phyloP scores from a whole-genome alignment of 1,140 invertebrate species.

The Drosophila jambulina region DNA sequence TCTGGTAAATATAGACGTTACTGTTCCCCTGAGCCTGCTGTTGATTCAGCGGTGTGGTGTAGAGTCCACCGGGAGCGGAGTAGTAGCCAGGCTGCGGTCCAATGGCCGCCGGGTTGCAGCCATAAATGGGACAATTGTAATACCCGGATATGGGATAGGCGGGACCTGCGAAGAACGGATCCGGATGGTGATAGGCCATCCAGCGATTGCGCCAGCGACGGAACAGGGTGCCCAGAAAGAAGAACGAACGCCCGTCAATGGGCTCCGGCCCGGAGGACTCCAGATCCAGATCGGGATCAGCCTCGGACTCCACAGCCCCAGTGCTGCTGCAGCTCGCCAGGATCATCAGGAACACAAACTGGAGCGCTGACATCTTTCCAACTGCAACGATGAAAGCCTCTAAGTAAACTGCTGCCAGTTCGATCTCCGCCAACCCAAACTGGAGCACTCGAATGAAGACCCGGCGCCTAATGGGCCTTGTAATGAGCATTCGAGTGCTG shows the following conservation, averaged over 20 bases:
- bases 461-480: slow-evolving; percentile 51
- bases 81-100: slow-evolving; percentile 53
- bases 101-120: slow-evolving; percentile 59
- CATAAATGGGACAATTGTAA: slow-evolving; percentile 64
- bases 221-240: slow-evolving; percentile 61
- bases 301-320: slow-evolving; percentile 12
- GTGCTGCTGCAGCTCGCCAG: slow-evolving; percentile 2
- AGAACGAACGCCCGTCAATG: slow-evolving; percentile 64
- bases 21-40: slow-evolving; percentile 71
- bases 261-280: slow-evolving; percentile 10
- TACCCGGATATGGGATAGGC: slow-evolving; percentile 62
- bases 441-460: background rate
- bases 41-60: slow-evolving; percentile 43
- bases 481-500: slow-evolving; percentile 32
- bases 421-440: background rate
- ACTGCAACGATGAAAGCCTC: slow-evolving; percentile 28
- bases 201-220: slow-evolving; percentile 74
- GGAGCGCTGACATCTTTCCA: slow-evolving; percentile 38
- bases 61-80: slow-evolving; percentile 39
- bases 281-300: slow-evolving; percentile 3
- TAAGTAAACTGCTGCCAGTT: slow-evolving; percentile 26
- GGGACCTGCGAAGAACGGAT: slow-evolving; percentile 60
- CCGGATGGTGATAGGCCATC: slow-evolving; percentile 58
- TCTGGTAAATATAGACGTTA: slow-evolving; percentile 72
- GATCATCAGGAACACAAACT: slow-evolving; percentile 35